A percentile compares a stretch with the other conserved stretches of the same genome.
Evolutionary conservation across 1,140 invertebrate genomes (phyloP).

Genomic region (Oncopodura yosiiana): DNA sequence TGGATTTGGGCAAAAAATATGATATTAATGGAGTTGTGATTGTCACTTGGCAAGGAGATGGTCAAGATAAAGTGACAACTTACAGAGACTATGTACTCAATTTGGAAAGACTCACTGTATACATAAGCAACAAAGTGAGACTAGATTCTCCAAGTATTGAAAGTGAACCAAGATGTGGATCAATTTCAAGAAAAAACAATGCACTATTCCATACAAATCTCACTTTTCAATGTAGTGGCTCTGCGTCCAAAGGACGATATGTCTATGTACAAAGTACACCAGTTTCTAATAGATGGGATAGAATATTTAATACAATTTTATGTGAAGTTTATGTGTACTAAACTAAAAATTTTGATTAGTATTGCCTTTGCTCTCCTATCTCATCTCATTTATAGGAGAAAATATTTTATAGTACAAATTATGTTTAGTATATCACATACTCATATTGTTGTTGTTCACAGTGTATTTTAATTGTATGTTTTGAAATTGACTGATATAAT

Average conservation of each 20-base stretch:
- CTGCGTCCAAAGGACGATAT: slow-evolving; percentile 44
- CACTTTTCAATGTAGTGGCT: slow-evolving; percentile 44
- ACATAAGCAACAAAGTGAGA: slow-evolving; percentile 44
- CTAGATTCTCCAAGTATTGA: slow-evolving; percentile 37
- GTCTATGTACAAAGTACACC: slow-evolving; percentile 48
- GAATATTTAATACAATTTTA: slow-evolving; percentile 46
- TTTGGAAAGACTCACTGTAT: slow-evolving; percentile 47
- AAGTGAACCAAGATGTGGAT: slow-evolving; percentile 43
- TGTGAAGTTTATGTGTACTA: slow-evolving; percentile 50
- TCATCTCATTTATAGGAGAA: no score
- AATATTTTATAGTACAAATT: no score
- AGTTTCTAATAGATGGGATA: slow-evolving; percentile 45
- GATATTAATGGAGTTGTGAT: slow-evolving; percentile 44
- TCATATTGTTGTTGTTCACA: no score
- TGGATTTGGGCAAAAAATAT: slow-evolving; percentile 44
- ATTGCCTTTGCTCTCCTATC: no score
- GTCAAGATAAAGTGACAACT: slow-evolving; percentile 42
- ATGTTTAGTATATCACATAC: no score
- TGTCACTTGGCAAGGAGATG: slow-evolving; percentile 48
- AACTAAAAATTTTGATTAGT: background rate
- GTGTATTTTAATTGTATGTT: no score
- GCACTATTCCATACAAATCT: slow-evolving; percentile 45
- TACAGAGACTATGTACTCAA: slow-evolving; percentile 47
- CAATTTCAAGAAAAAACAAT: slow-evolving; percentile 45
- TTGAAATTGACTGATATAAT: no score